These are phyloP conservation scores for Tringa solitaria DNA, from an alignment of 2,113 vertebrate genomes.

Conservation along the genomic window DNA sequence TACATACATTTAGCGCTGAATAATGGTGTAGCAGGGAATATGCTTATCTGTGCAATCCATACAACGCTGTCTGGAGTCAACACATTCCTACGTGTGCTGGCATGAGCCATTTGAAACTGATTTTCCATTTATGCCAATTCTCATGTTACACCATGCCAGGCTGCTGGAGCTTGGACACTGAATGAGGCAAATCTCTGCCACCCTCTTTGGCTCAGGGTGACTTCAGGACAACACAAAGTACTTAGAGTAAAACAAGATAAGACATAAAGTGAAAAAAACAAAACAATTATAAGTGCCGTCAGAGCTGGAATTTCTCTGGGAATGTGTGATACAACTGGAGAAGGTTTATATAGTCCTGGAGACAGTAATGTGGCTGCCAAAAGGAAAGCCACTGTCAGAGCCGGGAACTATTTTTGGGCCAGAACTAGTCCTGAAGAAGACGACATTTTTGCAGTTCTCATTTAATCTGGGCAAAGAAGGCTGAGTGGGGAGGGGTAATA, in stretches of 20 bases:
- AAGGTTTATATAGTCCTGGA: conserved; percentile 19
- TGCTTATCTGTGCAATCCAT: conserved; percentile 40
- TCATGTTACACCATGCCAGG: conserved; percentile 36
- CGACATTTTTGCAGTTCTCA: not conserved
- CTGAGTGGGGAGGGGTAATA: not conserved
- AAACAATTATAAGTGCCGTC: not conserved
- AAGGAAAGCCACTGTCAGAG: conserved; percentile 33
- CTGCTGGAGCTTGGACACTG: not conserved
- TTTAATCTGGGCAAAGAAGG: not conserved
- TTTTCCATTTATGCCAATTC: conserved; percentile 42
- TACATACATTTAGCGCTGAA: not conserved
- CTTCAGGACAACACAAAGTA: conserved; percentile 41
- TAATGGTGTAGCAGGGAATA: not conserved
- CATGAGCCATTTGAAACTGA: conserved; percentile 24
- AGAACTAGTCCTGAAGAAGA: not conserved
- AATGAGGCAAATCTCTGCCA: conserved; percentile 20
- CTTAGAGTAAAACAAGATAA: conserved; percentile 25
- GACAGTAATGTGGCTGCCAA: not conserved
- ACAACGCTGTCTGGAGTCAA: conserved; percentile 15
- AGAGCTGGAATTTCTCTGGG: conserved; percentile 28
- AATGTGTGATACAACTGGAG: conserved; percentile 15
- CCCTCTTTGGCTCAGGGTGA: conserved; percentile 32
- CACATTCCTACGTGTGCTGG: not conserved
- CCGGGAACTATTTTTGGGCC: not conserved
- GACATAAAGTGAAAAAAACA: conserved; percentile 17